Percentiles rank a stretch among this genome's conserved stretches.
These are phyloP conservation scores for Eupristina koningsbergeri DNA, from an alignment of 1,140 invertebrate genomes.

Conservation along the genomic window DNA sequence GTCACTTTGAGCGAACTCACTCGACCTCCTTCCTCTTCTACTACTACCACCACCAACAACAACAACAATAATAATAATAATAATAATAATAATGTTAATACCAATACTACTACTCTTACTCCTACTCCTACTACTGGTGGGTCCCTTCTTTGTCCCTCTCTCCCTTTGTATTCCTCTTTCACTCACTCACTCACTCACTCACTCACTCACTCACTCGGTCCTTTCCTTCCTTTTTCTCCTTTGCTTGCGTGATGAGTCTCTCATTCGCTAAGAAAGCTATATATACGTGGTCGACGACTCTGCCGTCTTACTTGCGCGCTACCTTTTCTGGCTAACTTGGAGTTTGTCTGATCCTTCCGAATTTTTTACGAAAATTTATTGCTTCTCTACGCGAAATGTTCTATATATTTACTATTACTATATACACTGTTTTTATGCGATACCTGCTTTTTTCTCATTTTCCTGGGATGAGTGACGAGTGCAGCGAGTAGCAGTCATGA, in stretches of 20 bases:
- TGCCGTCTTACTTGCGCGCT: not conserved
- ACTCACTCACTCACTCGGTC: slow-evolving; percentile 13
- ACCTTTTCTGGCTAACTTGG: not conserved
- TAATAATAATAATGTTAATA: too few species aligned
- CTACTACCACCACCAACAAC: too few species aligned
- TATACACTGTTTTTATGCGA: slow-evolving; percentile 33
- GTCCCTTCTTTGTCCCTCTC: slow-evolving; percentile 3
- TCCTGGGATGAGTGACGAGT: not conserved
- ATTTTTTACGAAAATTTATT: slow-evolving; percentile 52
- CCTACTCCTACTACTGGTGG: slow-evolving; percentile 12
- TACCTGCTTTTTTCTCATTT: not conserved
- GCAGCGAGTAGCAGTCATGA: slow-evolving; percentile 22
- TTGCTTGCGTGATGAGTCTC: slow-evolving; percentile 47
- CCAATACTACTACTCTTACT: not conserved
- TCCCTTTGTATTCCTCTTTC: not conserved
- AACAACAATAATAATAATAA: too few species aligned
- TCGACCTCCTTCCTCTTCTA: slow-evolving; percentile 54
- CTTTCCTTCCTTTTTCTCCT: slow-evolving; percentile 21
- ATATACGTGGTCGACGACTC: not conserved
- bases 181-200: not conserved
- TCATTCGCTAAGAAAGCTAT: slow-evolving; percentile 30
- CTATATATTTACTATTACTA: not conserved
- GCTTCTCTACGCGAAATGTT: slow-evolving; percentile 26
- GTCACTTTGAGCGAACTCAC: slow-evolving; percentile 49
- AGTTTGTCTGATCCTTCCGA: slow-evolving; percentile 34